Evolutionary conservation across 53 echinoderm and acorn worm genomes (phyloP).

Genomic region (Temnopleurus reevesii): DNA sequence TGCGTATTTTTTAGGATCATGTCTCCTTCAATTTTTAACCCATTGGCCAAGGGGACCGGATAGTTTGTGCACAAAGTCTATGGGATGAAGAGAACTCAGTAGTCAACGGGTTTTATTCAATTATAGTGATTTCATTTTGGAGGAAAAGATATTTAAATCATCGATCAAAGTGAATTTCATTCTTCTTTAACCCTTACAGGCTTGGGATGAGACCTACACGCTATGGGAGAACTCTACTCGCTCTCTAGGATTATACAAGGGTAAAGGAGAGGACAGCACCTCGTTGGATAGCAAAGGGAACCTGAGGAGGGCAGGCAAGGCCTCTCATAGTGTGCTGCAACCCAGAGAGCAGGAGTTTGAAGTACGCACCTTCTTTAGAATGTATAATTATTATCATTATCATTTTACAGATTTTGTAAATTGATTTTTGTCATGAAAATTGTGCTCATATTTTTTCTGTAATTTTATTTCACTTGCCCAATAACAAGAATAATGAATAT

Average conservation of each 20-base stretch:
- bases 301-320: conserved; percentile 67
- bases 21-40: too few relatives aligned
- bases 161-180: too few relatives aligned
- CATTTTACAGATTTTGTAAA: neutral
- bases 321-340: conserved; percentile 74
- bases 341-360: conserved; percentile 91
- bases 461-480: too few relatives aligned
- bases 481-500: too few relatives aligned
- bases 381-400: neutral
- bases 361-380: conserved; percentile 28
- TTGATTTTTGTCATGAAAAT: neutral
- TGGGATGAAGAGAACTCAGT: too few relatives aligned
- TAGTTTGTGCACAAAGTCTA: too few relatives aligned
- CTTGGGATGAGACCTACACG: conserved; percentile 89
- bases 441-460: too few relatives aligned
- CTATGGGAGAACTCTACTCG: conserved; percentile 88
- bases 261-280: conserved; percentile 76
- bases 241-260: conserved; percentile 65
- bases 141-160: too few relatives aligned
- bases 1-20: too few relatives aligned
- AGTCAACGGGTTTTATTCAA: too few relatives aligned
- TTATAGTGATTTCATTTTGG: too few relatives aligned
- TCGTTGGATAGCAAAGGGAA: conserved; percentile 80
- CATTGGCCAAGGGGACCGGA: too few relatives aligned
- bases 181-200: conserved; percentile 66